Evolutionary conservation across 2,113 vertebrate genomes (phyloP), one percentile per base, ranked within the genome.

Genomic region (Orycteropus afer): DNA sequence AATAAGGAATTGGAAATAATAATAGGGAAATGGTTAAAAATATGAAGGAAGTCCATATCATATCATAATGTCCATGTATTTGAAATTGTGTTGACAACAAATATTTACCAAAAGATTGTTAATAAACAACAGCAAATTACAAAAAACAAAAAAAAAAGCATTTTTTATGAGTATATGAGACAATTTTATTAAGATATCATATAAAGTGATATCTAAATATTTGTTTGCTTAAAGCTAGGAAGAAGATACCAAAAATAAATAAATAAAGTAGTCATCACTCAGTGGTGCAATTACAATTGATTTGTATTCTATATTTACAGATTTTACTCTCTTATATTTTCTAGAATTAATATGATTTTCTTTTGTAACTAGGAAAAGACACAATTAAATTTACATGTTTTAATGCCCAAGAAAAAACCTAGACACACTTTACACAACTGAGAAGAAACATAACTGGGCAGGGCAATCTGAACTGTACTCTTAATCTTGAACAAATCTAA

Each of bases 311-410:
- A 4, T 77, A 63, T 51, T 77, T 76, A 74, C 2, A 67, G 23
- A 83, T 40, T 92, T 90, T 12, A 55, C 34, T 63, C 59, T 76
- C 95, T 86, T 49, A 76, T 59, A 40, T 80, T 83, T 93, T 83
- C 76, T 87, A 71, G 37, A n/a, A n/a, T n/a, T n/a, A n/a, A n/a
- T n/a, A n/a, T n/a, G n/a, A n/a, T n/a, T n/a, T n/a, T n/a, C n/a
- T n/a, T n/a, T n/a, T n/a, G n/a, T n/a, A n/a, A n/a, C n/a, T n/a
- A n/a, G n/a, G n/a, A n/a, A n/a, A n/a, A n/a, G n/a, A n/a, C n/a
- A n/a, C n/a, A n/a, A n/a, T n/a, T n/a, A n/a, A n/a, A n/a, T n/a
- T n/a, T n/a, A n/a, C n/a, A n/a, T n/a, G n/a, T n/a, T n/a, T n/a
- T n/a, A n/a, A n/a, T n/a, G n/a, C n/a, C n/a, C n/a, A n/a, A n/a